Evolutionary conservation across 2,797 vertebrate genomes (phyloP), one percentile per base, ranked within the genome.

Genomic region (Lepilemur ruficaudatus): DNA sequence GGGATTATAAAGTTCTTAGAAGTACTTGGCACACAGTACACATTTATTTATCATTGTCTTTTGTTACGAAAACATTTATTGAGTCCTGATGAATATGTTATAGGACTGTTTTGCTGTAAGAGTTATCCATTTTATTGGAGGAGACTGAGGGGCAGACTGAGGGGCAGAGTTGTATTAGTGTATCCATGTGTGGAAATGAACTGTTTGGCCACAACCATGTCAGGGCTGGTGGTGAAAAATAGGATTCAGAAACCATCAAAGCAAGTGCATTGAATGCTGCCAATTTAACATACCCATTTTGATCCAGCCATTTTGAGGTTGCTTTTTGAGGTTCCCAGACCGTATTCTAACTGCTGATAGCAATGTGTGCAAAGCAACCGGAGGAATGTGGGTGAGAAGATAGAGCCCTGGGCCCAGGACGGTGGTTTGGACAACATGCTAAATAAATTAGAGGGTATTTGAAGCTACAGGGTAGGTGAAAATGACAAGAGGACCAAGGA

Each of bases 1-100:
- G 50, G 79, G 43, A 95, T 35, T 63, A 22, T 65, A 87, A 89
- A 48, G 55, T 87, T 91, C 69, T 89, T 81, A 69, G n/a, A 91
- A 12, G 20, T 79, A 50, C 32, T 41, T 61, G 52, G 55, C 55
- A 50, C 25, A 48, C 12, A 52, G n/a, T 67, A 38, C 14, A n/a
- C 11, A 50, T 75, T 70, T 79, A 69, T 32, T 52, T 22, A 43
- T 50, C 76, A 9, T 82, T 46, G 32, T 23, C 6, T 52, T 48
- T 79, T 50, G 38, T 55, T 46, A 52, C 67, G 70, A 22, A 91
- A 89, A 72, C 20, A 79, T 72, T 57, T 76, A 70, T 72, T 81
- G 32, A 85, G 7, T 59, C 25, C 18, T 85, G 41, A 35, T 11
- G n/a, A 43, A n/a, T 73, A 25, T 73, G 46, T 87, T 65, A 20